A percentile compares a stretch with the other conserved stretches of the same genome.
phyloP scores from a whole-genome alignment of 2,888 invertebrate species.

The Trissolcus japonicus region DNA sequence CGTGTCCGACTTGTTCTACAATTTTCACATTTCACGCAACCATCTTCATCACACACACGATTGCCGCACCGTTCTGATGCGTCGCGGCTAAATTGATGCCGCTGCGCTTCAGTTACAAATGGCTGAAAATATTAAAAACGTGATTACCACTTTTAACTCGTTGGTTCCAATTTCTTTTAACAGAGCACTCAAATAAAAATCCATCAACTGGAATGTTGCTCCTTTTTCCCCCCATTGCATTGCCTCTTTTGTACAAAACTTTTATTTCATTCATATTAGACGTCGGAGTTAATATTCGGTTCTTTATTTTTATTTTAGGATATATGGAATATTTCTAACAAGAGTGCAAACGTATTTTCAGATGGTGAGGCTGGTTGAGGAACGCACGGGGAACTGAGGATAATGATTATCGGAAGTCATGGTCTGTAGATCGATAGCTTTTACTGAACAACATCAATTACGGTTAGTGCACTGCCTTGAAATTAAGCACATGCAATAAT shows the following conservation, averaged over 20 bases:
- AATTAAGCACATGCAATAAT: conserved; percentile 72
- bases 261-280: background rate
- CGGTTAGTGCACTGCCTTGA: conserved; percentile 68
- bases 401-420: conserved; percentile 66
- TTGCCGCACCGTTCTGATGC: conserved; percentile 34
- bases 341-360: conserved; percentile 22
- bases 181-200: background rate
- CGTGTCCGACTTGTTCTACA: conserved; percentile 54
- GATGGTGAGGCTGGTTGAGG: conserved; percentile 31
- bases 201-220: background rate
- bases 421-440: conserved; percentile 67
- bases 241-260: background rate
- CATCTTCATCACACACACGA: conserved; percentile 52
- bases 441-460: conserved; percentile 69
- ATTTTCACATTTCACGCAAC: conserved; percentile 56
- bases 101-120: conserved; percentile 35
- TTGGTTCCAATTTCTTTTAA: conserved; percentile 1
- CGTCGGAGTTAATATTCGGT: background rate
- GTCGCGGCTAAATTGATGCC: conserved; percentile 18
- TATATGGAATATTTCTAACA: too few relatives aligned
- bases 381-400: conserved; percentile 41
- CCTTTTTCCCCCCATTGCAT: background rate
- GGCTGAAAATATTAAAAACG: conserved; percentile 32
- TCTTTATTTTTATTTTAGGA: background rate
- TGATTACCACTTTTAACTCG: conserved; percentile 25